These are phyloP conservation scores for Serranus cabrilla DNA, from an alignment of 2,797 vertebrate species.

Conservation along the genomic window DNA sequence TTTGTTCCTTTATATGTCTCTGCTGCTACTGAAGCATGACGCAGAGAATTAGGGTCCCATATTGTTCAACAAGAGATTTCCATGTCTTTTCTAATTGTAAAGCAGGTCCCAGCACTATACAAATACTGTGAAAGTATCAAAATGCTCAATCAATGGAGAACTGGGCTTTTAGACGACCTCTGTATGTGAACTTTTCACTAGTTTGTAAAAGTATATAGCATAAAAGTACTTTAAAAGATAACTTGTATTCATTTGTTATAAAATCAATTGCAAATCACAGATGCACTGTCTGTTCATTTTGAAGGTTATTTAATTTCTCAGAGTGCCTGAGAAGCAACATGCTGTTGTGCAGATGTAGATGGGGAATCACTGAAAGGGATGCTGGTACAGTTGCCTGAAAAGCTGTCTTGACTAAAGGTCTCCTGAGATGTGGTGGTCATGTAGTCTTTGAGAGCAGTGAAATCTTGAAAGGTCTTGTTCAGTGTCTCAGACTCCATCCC, in stretches of 20 bases:
- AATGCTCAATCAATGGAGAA: too few species aligned
- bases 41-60: not conserved
- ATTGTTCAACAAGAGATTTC: too few species aligned
- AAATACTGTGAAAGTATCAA: too few species aligned
- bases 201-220: not conserved
- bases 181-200: not conserved
- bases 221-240: not conserved
- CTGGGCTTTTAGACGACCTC: too few species aligned
- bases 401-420: conserved; percentile 5
- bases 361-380: conserved; percentile 1
- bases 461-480: conserved; percentile 25
- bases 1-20: not conserved
- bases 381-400: conserved; percentile 2
- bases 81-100: too few species aligned
- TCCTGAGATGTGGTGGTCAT: conserved; percentile 14
- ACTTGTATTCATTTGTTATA: not conserved
- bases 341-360: not conserved
- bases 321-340: not conserved
- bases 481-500: conserved; percentile 3
- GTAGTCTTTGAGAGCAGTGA: conserved; percentile 29
- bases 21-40: not conserved
- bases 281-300: not conserved
- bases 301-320: not conserved
- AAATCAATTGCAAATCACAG: not conserved
- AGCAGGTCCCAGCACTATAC: too few species aligned